Base-by-base conservation (phyloP, 2,797 vertebrate species). In the Sternotherus odoratus region DNA sequence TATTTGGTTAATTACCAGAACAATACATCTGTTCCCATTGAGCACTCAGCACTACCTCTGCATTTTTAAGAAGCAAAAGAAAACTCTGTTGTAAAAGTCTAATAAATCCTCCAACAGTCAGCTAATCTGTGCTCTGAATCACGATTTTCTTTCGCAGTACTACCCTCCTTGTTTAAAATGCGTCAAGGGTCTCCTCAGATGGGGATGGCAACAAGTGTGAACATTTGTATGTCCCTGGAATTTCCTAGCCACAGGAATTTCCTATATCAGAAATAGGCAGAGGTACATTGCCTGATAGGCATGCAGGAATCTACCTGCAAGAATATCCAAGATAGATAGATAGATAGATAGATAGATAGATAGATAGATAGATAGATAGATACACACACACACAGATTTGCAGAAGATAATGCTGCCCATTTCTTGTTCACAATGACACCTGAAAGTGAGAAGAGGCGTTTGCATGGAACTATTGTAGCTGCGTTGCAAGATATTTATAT, bases 21-120 rank as follows among this genome's bases (percentile, higher is more conserved):
- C 54, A 92, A 57, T 11, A 69, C 72, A 54, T 82, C 43, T 81
- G 19, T 9, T 46, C 79, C 83, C 46, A 83, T 43, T 48, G 83
- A 8, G 33, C 72, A 92, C 17, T 77, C 78, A 66, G 84, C 17
- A 75, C 69, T 88, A 50, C 36, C 51, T 79, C 79, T 94, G 36
- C 60, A 72, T 10, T 54, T 16, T 75, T 69, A 54, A 91, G 46
- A 53, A 88, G 75, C 72, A 77, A 48, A 85, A 5, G 30, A 86
- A 50, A 92, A 77, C 78, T 87, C 60, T 77, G 51, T 57, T 19
- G 21, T 77, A 95, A 66, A 82, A 90, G 82, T 57, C 90, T 94
- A 24, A 11, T 26, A 39, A 69, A 48, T 43, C 49, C 24, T 72
- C 21, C 57, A 74, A 74, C n/a, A 81, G 75, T 94, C 4, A 2